Evolutionary conservation across 2,888 invertebrate species (phyloP), one percentile per base, ranked within the genome.

Genomic region (Drosophila atroscutellata): DNA sequence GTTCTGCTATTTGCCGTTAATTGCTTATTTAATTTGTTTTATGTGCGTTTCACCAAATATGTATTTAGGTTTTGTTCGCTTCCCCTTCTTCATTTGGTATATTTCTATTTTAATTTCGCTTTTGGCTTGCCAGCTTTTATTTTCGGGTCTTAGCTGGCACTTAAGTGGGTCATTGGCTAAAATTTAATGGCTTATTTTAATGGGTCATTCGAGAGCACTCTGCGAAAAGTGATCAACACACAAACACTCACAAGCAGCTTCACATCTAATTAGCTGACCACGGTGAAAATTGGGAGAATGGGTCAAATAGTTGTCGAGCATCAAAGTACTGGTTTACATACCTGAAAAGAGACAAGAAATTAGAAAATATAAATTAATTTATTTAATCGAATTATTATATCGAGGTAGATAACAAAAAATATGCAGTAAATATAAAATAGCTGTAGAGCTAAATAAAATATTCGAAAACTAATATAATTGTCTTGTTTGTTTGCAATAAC

Each of bases 1-100:
- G 67, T 64, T 54, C 51, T 54, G 60, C 32, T 42, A 45, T 56
- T 56, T 59, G 57, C 65, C 58, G 68, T 80, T 86, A 85, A 85
- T 85, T 85, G 89, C 67, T 80, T 85, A 88, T 85, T 85, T 86
- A 86, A 88, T 77, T 81, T 74, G 68, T 83, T 86, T 86, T 80
- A 79, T 79, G 75, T 45, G 50, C 66, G 47, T 77, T 78, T 63
- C 13, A 45, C 28, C 59, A 42, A 54, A 69, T 59, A 68, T 61
- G 42, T 71, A 64, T 67, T 67, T 69, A 4, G 45, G 45, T 4
- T 45, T 45, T 8, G 24, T 70, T 37, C 42, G 50, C 61, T 52
- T 51, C 50, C 45, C 36, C 56, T 55, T 56, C 54, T 30, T 9
- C 42, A 11, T 42, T 42, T 42, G 2, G 20, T 20, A 13, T 60